Evolutionary conservation across 2,797 vertebrate genomes (phyloP), one percentile per base, ranked within the genome.

Genomic region (Tinamus major): DNA sequence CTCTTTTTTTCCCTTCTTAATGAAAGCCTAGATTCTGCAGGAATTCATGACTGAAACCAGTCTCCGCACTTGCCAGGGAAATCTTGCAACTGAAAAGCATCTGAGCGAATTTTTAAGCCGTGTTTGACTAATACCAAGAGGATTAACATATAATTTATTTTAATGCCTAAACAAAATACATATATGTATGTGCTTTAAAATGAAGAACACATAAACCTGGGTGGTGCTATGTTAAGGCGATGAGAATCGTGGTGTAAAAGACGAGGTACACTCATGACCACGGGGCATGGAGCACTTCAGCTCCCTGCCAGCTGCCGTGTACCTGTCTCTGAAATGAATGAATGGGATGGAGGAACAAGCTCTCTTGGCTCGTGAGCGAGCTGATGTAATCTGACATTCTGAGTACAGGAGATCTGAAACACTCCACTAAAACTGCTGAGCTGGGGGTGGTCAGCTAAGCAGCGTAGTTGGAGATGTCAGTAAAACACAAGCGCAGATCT

Each of bases 91-190:
- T 84, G 76, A 56, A 53, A 78, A 95, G 85, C 31, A 19, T 71
- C 65, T 51, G 77, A 93, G 78, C 82, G 70, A 75, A 70, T 86
- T 91, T 88, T 94, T 70, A 91, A 94, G 35, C 68, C 26, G 58
- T 1, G 0, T 92, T 95, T 93, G 75, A 80, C 72, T 95, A 91
- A 92, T 87, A 82, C 23, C 49, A 88, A 65, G 61, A 88, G 75
- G 74, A 94, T 94, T 85, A 91, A 58, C 5, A 1, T 77, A 70
- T 61, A 88, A 17, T 79, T 93, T 88, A 81, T 29, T 79, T 92
- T 58, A 59, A 71, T 90, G 80, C 65, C 85, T 88, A 49, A 77
- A 74, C 37, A 78, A 64, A 49, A 49, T 49, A 49, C 48, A 49
- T 49, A 24, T 7, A 49, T 49, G 48, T 76, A 19, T 27, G 39